These are phyloP conservation scores for Fopius arisanus DNA, from an alignment of 1,140 invertebrate species.

Conservation along the genomic window DNA sequence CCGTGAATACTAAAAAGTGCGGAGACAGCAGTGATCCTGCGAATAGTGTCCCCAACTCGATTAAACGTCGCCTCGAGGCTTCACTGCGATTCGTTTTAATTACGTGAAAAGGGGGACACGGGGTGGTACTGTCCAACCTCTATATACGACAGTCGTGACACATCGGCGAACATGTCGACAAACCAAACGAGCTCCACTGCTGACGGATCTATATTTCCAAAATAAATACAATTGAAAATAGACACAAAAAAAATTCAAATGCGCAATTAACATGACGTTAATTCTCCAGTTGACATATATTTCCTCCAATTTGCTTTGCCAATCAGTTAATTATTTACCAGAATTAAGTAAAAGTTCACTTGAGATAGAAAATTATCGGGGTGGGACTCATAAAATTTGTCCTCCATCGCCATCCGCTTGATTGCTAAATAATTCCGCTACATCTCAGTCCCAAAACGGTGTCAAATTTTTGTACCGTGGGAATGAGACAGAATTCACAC, in stretches of 20 bases:
- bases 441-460: background rate
- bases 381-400: too few relatives aligned
- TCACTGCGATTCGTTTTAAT: slow-evolving; percentile 42
- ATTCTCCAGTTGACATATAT: too few relatives aligned
- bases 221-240: background rate
- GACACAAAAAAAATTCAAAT: background rate
- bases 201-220: background rate
- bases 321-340: too few relatives aligned
- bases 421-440: too few relatives aligned
- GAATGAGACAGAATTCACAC: background rate
- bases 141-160: slow-evolving; percentile 28
- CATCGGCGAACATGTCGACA: slow-evolving; percentile 29
- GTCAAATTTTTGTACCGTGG: background rate
- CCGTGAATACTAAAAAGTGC: slow-evolving; percentile 33
- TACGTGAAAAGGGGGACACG: slow-evolving; percentile 21
- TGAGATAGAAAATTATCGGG: too few relatives aligned
- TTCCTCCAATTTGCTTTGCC: too few relatives aligned
- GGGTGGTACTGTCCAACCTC: background rate
- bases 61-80: slow-evolving; percentile 37
- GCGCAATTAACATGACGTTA: too few relatives aligned
- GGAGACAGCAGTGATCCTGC: slow-evolving; percentile 35
- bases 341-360: too few relatives aligned
- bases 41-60: slow-evolving; percentile 35
- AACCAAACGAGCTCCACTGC: slow-evolving; percentile 19
- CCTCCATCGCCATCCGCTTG: too few relatives aligned